phyloP scores from a whole-genome alignment of 2,888 invertebrate species.

The Onchidella celtica region DNA sequence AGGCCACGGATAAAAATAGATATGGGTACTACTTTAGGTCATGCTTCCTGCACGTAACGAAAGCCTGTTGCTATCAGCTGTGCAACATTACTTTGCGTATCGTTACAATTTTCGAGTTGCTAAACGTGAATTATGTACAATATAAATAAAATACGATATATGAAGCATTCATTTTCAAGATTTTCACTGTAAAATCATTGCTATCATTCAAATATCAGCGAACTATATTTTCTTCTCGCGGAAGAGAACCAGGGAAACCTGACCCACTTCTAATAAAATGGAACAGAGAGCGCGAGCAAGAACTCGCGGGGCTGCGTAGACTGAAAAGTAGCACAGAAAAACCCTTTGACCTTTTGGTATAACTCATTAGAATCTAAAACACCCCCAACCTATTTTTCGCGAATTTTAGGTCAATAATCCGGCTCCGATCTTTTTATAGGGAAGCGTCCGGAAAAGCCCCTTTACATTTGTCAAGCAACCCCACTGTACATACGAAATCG shows the following conservation, averaged over 20 bases:
- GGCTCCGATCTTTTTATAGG: not conserved
- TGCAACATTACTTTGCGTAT: too few relatives aligned
- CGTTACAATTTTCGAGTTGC: too few relatives aligned
- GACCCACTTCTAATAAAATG: slow-evolving; percentile 36
- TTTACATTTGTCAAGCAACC: too few relatives aligned
- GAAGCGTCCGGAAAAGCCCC: not conserved
- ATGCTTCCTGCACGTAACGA: slow-evolving; percentile 53
- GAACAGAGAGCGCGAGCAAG: not conserved
- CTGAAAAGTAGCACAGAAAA: slow-evolving; percentile 48
- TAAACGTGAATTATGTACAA: too few relatives aligned
- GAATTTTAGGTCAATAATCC: slow-evolving; percentile 3
- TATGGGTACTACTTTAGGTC: slow-evolving; percentile 64
- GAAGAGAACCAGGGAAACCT: slow-evolving; percentile 33
- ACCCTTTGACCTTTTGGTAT: slow-evolving; percentile 44
- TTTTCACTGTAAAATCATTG: too few relatives aligned
- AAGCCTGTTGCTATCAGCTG: slow-evolving; percentile 26
- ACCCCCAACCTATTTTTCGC: slow-evolving; percentile 17
- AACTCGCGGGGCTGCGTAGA: not conserved
- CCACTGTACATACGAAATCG: too few relatives aligned
- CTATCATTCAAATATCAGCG: too few relatives aligned
- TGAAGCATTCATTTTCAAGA: too few relatives aligned
- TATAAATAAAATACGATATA: too few relatives aligned
- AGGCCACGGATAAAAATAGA: slow-evolving; percentile 70
- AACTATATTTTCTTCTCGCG: not conserved
- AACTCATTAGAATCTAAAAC: slow-evolving; percentile 32